A percentile compares a stretch with the other conserved stretches of the same genome.
These are phyloP conservation scores for Gallinago undulata DNA, from an alignment of 2,113 vertebrate genomes.

Conservation along the genomic window DNA sequence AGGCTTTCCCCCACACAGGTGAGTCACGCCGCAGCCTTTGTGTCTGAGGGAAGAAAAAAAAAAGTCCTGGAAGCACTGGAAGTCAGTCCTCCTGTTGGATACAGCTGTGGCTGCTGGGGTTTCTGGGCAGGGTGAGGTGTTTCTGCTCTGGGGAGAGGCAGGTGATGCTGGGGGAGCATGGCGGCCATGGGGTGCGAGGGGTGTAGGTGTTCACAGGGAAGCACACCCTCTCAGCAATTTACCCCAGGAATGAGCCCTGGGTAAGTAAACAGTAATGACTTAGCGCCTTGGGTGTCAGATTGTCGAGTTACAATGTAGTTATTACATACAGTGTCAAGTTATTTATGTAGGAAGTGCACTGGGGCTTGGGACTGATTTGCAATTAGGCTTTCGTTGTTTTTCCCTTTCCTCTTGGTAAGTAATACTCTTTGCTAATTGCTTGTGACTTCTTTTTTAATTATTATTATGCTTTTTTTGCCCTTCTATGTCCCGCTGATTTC, in stretches of 20 bases:
- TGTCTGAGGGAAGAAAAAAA: neutral
- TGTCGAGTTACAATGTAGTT: neutral
- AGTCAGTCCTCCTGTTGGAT: neutral
- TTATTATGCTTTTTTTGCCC: accelerated
- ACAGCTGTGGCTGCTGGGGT: neutral
- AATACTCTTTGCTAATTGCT: neutral
- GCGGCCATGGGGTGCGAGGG: accelerated
- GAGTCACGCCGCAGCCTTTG: neutral
- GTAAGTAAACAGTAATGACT: too few relatives aligned
- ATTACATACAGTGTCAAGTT: neutral
- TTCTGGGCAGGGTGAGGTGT: neutral
- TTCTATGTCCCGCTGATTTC: too few relatives aligned
- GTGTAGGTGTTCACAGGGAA: accelerated
- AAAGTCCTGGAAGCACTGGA: neutral
- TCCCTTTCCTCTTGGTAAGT: neutral
- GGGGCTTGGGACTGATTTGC: neutral
- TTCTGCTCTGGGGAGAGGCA: neutral
- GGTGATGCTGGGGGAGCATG: accelerated
- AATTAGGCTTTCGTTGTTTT: neutral
- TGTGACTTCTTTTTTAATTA: too few relatives aligned
- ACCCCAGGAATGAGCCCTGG: too few relatives aligned
- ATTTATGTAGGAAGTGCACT: neutral
- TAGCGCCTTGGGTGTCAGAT: accelerated
- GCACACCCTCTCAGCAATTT: accelerated
- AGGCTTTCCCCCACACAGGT: neutral